Evolutionary conservation across 2,888 invertebrate genomes (phyloP), one percentile per base, ranked within the genome.

Genomic region (Drosophila prostipennis): DNA sequence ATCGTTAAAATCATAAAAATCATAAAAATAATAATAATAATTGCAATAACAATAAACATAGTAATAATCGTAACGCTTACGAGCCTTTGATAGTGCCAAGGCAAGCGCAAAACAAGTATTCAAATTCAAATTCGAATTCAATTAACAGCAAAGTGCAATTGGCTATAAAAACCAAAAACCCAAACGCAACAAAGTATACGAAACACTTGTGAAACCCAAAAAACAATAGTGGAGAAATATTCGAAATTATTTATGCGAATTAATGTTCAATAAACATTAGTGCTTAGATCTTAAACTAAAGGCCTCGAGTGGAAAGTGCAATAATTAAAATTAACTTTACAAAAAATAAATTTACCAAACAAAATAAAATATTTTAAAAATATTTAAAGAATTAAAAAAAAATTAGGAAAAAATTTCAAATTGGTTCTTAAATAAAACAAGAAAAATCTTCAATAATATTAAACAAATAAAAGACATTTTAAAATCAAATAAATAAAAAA

Each of bases 281-380:
- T 64, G 59, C 37, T 63, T 23, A 32, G 34, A 58, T 34, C 29
- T 3, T 34, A 34, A 52, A 14, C 3, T 16, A 16, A 40, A 26
- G 19, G 32, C 13, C 19, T 14, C 53, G 23, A 68, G 68, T 61
- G 68, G 74, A 76, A 73, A 81, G 82, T 82, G 82, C 82, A 82
- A 82, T 82, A 82, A 53, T 32, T 49, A 36, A 37, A 52, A 49
- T 52, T 45, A 48, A 68, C 69, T 40, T 63, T 53, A 36, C 37
- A 36, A 34, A 43, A 77, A 68, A 46, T 57, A n/a, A n/a, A 51
- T 37, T 53, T 58, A 55, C 42, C 32, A 49, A 55, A 16, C 29
- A 43, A 45, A 46, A 19, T 3, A 19, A 61, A 43, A 39, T 51
- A 52, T 70, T 61, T 55, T 57, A 11, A 7, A 55, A 57, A 39